These are phyloP conservation scores for Aegotheles bennettii DNA, from an alignment of 2,113 vertebrate species.

Conservation along the genomic window DNA sequence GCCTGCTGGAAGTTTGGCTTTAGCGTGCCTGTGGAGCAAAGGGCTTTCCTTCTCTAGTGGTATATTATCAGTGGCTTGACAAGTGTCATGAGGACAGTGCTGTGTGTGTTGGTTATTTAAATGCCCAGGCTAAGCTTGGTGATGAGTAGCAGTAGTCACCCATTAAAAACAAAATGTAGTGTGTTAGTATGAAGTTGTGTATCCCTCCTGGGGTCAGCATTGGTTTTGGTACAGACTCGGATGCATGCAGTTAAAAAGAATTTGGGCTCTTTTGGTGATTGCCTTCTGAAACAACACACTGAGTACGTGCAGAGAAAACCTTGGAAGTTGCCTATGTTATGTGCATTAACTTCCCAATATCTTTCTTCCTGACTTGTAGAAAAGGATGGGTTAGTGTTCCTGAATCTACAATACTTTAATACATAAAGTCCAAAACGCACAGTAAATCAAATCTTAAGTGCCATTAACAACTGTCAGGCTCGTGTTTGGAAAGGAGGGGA, in stretches of 20 bases:
- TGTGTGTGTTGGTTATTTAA: background rate
- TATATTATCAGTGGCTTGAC: background rate
- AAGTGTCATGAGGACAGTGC: background rate
- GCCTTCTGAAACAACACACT: rapidly evolving
- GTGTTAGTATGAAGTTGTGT: background rate
- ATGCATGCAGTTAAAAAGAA: background rate
- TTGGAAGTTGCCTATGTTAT: rapidly evolving
- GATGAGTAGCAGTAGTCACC: background rate
- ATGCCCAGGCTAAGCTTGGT: background rate
- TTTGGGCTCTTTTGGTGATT: background rate
- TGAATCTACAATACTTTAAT: background rate
- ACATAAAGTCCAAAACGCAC: background rate
- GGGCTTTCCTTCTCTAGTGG: background rate
- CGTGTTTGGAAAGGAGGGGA: background rate
- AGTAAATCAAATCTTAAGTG: background rate
- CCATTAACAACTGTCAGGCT: background rate
- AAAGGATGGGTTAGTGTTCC: background rate
- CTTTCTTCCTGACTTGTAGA: background rate
- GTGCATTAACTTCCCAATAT: rapidly evolving
- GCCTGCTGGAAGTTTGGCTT: background rate
- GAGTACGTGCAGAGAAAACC: background rate
- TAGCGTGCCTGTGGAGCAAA: background rate
- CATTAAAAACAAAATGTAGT: background rate
- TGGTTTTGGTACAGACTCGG: background rate
- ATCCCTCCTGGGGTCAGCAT: background rate